Conservation (phyloP, 2,888 invertebrate genomes). For the Conchocele bisecta region DNA sequence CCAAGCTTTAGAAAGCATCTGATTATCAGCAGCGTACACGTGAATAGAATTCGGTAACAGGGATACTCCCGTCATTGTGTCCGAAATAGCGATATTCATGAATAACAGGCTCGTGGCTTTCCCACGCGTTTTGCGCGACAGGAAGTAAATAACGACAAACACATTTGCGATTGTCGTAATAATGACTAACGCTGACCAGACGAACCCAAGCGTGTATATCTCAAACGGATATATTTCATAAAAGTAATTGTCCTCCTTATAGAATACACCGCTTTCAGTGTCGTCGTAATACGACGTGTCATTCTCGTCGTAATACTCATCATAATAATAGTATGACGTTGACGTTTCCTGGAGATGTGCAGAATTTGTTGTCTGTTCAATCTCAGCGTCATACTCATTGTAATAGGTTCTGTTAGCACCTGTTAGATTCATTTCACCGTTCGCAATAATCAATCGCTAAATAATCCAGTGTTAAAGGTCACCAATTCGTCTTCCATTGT, state of each 20-base stretch:
- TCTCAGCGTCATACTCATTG: too few relatives aligned
- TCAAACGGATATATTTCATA: constrained; percentile 39
- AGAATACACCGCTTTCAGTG: too few relatives aligned
- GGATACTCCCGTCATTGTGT: neutral
- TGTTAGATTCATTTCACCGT: too few relatives aligned
- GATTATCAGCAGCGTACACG: constrained; percentile 19
- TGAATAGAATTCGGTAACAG: constrained; percentile 43
- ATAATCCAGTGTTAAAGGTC: too few relatives aligned
- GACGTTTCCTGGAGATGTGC: too few relatives aligned
- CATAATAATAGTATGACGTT: too few relatives aligned
- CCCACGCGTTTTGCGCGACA: neutral
- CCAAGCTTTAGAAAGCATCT: constrained; percentile 4
- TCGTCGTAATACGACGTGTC: too few relatives aligned
- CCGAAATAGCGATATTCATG: constrained; percentile 8
- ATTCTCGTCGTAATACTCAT: too few relatives aligned
- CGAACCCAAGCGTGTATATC: constrained; percentile 21
- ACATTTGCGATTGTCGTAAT: constrained; percentile 21
- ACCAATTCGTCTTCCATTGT: too few relatives aligned
- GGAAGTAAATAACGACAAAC: neutral
- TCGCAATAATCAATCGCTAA: too few relatives aligned
- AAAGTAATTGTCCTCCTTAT: constrained; percentile 22
- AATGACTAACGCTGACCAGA: constrained; percentile 28
- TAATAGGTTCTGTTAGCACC: too few relatives aligned
- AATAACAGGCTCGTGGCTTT: constrained; percentile 5
- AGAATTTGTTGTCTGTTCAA: too few relatives aligned